A percentile compares a stretch with the other conserved stretches of the same genome.
phyloP scores from a whole-genome alignment of 1,140 invertebrate species.

The Heliconius congener region DNA sequence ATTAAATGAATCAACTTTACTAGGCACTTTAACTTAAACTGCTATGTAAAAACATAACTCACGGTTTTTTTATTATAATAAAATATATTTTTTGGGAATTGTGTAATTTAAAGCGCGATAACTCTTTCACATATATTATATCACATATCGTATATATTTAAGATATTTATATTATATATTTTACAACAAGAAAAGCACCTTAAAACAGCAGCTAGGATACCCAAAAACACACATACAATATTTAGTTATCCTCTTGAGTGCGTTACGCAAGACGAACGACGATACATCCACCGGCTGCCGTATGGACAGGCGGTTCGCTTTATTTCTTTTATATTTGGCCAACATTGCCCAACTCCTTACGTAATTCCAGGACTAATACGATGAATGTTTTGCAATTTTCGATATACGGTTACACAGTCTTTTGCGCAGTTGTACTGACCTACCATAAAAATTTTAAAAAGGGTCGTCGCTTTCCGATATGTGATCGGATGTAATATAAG shows the following conservation, averaged over 20 bases:
- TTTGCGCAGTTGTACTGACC: conserved; percentile 57
- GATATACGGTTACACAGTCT: conserved; percentile 58
- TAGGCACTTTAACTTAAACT: neutral
- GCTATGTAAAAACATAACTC: neutral
- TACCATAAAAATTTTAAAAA: conserved; percentile 52
- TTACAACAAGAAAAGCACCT: neutral
- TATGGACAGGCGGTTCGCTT: conserved; percentile 56
- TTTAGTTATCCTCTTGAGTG: conserved; percentile 13
- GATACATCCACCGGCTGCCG: conserved; percentile 56
- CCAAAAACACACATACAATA: neutral
- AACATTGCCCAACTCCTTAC: conserved; percentile 70
- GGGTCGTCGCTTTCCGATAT: conserved; percentile 22
- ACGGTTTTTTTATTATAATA: neutral
- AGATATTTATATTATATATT: too few relatives aligned
- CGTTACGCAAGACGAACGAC: conserved; percentile 26
- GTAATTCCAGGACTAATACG: conserved; percentile 70
- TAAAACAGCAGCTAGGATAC: neutral
- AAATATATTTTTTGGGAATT: neutral
- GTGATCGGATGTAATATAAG: conserved; percentile 15
- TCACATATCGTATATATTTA: too few relatives aligned
- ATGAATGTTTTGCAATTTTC: conserved; percentile 70
- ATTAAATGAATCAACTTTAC: too few relatives aligned
- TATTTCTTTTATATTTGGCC: conserved; percentile 67
- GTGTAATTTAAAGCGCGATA: neutral
- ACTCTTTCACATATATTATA: too few relatives aligned